Base-by-base conservation (phyloP, 2,113 vertebrate genomes). In the Dromas ardeola region DNA sequence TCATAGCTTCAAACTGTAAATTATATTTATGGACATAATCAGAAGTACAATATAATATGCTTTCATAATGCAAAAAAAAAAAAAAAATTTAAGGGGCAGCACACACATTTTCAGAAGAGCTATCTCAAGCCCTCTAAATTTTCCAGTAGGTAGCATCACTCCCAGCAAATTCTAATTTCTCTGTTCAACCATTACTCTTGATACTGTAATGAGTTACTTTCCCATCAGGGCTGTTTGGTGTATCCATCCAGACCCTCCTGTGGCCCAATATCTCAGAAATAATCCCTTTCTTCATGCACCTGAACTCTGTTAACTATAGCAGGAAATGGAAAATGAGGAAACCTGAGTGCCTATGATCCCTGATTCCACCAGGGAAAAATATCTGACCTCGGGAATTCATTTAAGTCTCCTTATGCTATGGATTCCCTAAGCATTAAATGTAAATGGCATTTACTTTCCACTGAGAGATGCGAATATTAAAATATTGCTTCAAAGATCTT, bases 371-470 rank as follows among this genome's bases (percentile, higher is more conserved):
- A 86, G 65, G 56, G 40, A 83, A 92, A 92, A 97, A 62, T 15
- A 86, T 43, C 18, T 40, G 65, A 83, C 83, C 65, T 87, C 65
- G 40, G 65, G 55, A 96, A 95, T 93, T 86, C 30, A 90, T 73
- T 87, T 79, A 88, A 71, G 47, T 67, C 76, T 73, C 63, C 19
- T 74, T 63, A 86, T 63, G 42, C 56, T 55, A 17, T 10, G 30
- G 42, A 76, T 80, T 88, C 67, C 22, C 62, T 69, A 65, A 62
- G 22, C 55, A 73, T 73, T 86, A 73, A 62, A 63, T 50, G 47
- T n/a, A 92, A 95, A 86, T 56, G 38, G 29, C 69, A 83, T 90
- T 92, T 88, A 65, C 55, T 94, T 92, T 90, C 84, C 66, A 61
- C 56, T 43, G 59, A 88, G 50, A 76, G 50, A 79, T 72, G 63